These are phyloP conservation scores for Molanna angustata DNA, from an alignment of 2,888 invertebrate genomes.

Conservation along the genomic window DNA sequence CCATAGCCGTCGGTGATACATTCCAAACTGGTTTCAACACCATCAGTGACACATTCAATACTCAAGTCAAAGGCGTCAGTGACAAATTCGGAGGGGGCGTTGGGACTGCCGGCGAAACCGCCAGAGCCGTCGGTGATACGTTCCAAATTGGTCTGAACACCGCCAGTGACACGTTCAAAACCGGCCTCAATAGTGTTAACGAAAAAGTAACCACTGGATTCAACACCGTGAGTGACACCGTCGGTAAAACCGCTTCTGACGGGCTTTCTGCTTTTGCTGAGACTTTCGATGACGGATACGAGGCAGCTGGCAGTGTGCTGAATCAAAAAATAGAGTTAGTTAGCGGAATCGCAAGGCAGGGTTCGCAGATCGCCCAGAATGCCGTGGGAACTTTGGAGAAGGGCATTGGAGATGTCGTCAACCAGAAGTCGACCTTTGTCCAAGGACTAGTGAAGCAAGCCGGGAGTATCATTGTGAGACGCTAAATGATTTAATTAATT, in stretches of 20 bases:
- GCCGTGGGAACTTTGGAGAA: slow-evolving; percentile 8
- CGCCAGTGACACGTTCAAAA: background rate
- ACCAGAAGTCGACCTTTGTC: background rate
- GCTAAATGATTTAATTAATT: too few species aligned
- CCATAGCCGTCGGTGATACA: slow-evolving; percentile 2
- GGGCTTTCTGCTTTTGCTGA: slow-evolving; percentile 10
- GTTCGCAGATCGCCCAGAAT: slow-evolving; percentile 6
- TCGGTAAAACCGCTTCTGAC: background rate
- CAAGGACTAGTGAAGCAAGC: background rate
- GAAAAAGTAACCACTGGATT: too few species aligned
- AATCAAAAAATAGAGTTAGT: slow-evolving; percentile 16
- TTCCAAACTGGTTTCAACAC: slow-evolving; percentile 12
- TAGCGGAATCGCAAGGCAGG: slow-evolving; percentile 17
- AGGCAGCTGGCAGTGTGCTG: slow-evolving; percentile 13
- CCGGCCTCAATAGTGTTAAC: too few species aligned
- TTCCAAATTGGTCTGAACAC: background rate
- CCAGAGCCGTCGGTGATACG: background rate
- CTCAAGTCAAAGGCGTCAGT: too few species aligned
- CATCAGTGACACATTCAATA: slow-evolving; percentile 1
- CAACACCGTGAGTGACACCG: background rate
- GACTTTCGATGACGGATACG: slow-evolving; percentile 11
- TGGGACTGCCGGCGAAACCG: too few species aligned
- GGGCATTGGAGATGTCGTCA: slow-evolving; percentile 2
- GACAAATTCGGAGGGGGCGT: too few species aligned
- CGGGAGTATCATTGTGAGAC: slow-evolving; percentile 8